Conservation (phyloP, 2,797 vertebrate species). For the Hephaestus fuliginosus region DNA sequence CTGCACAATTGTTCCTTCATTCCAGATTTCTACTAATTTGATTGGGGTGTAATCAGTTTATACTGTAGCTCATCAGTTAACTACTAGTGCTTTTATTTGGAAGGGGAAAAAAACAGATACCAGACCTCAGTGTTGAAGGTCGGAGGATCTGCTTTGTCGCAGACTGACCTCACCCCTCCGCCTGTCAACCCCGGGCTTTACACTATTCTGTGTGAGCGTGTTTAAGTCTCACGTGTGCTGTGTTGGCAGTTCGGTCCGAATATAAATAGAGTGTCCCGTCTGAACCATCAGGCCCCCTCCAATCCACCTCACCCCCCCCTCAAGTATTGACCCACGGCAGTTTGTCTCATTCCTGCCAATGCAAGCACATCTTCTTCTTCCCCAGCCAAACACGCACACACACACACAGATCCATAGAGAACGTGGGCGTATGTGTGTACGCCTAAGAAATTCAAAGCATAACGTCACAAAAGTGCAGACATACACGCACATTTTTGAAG, state of each 20-base stretch:
- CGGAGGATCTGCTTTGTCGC: constrained; percentile 7
- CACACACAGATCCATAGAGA: constrained; percentile 34
- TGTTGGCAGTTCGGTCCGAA: constrained; percentile 65
- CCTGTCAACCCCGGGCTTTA: constrained; percentile 39
- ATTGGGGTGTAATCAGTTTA: constrained; percentile 36
- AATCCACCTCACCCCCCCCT: constrained; percentile 38
- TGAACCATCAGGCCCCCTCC: constrained; percentile 57
- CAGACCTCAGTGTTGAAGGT: background rate
- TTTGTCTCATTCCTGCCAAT: constrained; percentile 80
- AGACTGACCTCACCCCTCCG: constrained; percentile 37
- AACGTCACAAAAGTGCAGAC: constrained; percentile 31
- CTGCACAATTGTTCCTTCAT: constrained; percentile 26
- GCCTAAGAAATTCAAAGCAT: constrained; percentile 18
- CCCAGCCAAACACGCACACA: constrained; percentile 48
- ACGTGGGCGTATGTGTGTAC: constrained; percentile 7
- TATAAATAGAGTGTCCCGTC: constrained; percentile 73
- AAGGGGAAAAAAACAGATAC: background rate
- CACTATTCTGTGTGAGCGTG: constrained; percentile 68
- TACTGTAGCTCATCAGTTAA: background rate
- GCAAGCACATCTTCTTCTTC: constrained; percentile 70
- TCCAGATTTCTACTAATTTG: constrained; percentile 19
- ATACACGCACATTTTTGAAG: background rate
- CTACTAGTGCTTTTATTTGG: constrained; percentile 11
- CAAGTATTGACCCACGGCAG: constrained; percentile 74
- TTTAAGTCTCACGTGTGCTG: constrained; percentile 77